Evolutionary conservation across 2,113 vertebrate genomes (phyloP).

Genomic region (Tenrec ecaudatus): DNA sequence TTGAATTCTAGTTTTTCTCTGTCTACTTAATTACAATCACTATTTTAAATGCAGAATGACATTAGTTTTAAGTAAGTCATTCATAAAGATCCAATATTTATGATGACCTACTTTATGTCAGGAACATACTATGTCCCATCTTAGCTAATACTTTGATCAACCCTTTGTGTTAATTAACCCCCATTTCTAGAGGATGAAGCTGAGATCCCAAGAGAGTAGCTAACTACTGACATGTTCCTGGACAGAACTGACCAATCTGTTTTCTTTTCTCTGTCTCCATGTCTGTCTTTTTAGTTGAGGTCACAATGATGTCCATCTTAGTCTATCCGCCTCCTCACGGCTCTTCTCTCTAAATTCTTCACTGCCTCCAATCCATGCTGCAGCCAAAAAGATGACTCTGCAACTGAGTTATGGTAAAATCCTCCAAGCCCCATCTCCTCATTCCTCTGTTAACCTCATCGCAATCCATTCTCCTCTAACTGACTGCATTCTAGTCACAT

Average conservation of each 20-base stretch:
- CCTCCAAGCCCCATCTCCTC: neutral
- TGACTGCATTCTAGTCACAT: slow-evolving; percentile 20
- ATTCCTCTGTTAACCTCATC: slow-evolving; percentile 7
- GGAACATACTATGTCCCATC: neutral
- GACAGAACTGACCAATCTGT: neutral
- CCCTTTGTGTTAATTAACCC: slow-evolving; percentile 13
- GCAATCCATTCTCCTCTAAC: neutral
- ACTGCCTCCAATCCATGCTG: neutral
- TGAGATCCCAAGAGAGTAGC: neutral
- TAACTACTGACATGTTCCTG: neutral
- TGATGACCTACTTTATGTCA: neutral
- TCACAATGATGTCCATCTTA: neutral
- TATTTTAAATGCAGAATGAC: slow-evolving; percentile 44
- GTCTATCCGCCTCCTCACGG: neutral
- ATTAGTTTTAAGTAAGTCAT: slow-evolving; percentile 2
- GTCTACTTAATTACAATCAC: slow-evolving; percentile 42
- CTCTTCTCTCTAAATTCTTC: neutral
- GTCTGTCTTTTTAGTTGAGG: neutral
- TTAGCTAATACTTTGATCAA: slow-evolving; percentile 17
- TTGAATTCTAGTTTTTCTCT: slow-evolving; percentile 57
- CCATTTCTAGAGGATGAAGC: slow-evolving; percentile 1
- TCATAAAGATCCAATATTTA: slow-evolving; percentile 42
- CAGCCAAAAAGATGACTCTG: neutral
- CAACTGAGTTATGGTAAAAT: slow-evolving; percentile 13
- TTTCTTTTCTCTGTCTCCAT: neutral